Evolutionary conservation across 2,797 vertebrate genomes (phyloP), one percentile per base, ranked within the genome.

Genomic region (Sebastes minor): DNA sequence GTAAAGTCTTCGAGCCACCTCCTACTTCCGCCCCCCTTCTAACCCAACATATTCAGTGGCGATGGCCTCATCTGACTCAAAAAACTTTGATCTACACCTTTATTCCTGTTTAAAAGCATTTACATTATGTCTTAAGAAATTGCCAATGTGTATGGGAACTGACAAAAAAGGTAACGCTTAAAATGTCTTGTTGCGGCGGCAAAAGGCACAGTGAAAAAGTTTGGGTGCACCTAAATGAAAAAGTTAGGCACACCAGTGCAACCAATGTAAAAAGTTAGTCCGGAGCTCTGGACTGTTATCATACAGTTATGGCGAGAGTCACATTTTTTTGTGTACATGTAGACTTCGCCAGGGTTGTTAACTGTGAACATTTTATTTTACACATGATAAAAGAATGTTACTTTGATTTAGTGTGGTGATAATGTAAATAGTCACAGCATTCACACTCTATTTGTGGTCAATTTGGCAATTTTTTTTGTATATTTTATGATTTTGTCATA

Each of bases 381-480:
- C 25, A 28, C 49, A 8, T 9, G 2, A 55, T 49, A 4, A n/a
- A 18, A n/a, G 5, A 59, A 69, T 0, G 20, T 59, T 52, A 4
- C 4, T 52, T 76, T 61, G 22, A 61, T 86, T 83, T 76, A 61
- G 4, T 74, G 20, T 53, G 2, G n/a, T 18, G 27, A 32, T 27
- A 20, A 32, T 71, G 66, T 78, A 69, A 74, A 82, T 73, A 70
- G 10, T 71, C 59, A 28, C n/a, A 46, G 12, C 35, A 18, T 59
- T 78, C 12, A 42, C 42, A 38, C 33, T 11, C 9, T 32, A 13
- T 32, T 33, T 61, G 28, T 32, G 23, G 10, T 49, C 11, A 28
- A 25, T 84, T n/a, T 38, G 10, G 12, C 20, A 23, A 22, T 49
- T 35, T 35, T 5, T 33, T 12, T 35, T 35, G 33, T 35, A 35